These are phyloP conservation scores for Lordiphosa mommai DNA, from an alignment of 1,140 invertebrate genomes.

Conservation along the genomic window DNA sequence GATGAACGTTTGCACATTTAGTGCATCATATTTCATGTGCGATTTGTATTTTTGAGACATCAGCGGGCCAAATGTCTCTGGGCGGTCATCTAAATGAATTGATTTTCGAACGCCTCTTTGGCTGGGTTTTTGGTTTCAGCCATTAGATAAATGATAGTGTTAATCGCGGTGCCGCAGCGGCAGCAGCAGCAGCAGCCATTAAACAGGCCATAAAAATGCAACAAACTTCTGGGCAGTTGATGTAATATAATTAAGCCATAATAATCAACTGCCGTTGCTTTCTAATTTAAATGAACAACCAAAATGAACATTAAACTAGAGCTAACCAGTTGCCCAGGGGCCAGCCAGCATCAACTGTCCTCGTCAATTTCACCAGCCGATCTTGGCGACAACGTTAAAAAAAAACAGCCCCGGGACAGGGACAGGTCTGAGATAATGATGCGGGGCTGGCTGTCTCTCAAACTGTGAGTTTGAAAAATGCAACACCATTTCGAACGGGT, in stretches of 20 bases:
- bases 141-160: constrained; percentile 67
- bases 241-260: constrained; percentile 73
- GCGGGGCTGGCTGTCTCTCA: constrained; percentile 16
- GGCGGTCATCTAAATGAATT: constrained; percentile 44
- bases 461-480: constrained; percentile 47
- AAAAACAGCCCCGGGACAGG: constrained; percentile 19
- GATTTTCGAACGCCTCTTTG: constrained; percentile 60
- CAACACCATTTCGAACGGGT: constrained; percentile 19
- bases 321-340: constrained; percentile 37
- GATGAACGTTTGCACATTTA: constrained; percentile 36
- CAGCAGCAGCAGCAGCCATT: background rate
- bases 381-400: constrained; percentile 36
- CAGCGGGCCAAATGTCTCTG: background rate
- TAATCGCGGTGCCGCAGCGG: constrained; percentile 41
- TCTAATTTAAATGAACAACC: constrained; percentile 73
- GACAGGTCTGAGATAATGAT: constrained; percentile 24
- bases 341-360: constrained; percentile 4
- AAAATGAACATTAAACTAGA: constrained; percentile 40
- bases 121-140: constrained; percentile 9
- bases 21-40: constrained; percentile 47
- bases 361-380: constrained; percentile 29
- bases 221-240: constrained; percentile 15
- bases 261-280: constrained; percentile 69
- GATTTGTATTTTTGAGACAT: constrained; percentile 18
- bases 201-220: constrained; percentile 30